Base-by-base conservation (phyloP, 2,797 vertebrate species). In the Poecilia wingei region DNA sequence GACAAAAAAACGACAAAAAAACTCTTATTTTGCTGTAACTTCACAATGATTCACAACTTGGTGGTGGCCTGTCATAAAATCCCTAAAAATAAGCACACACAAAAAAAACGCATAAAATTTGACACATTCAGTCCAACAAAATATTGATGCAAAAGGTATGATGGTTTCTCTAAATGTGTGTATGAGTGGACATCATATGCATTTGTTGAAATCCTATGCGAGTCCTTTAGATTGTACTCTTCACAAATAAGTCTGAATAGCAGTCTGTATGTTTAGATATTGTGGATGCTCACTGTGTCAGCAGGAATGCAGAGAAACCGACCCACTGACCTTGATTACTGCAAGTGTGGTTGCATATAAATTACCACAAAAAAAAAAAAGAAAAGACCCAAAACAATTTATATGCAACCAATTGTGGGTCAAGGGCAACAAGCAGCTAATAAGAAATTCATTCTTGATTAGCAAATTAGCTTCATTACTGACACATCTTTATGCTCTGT, bases 251-350 rank as follows among this genome's bases (percentile, higher is more conserved):
- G 4, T 59, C n/a, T 59, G 57, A 59, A 59, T 31, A 59, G 4
- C 28, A 31, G 13, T 59, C 16, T 16, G 28, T 33, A 20, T 20
- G 14, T 64, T 16, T 33, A 61, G 28, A 33, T 64, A 64, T 36
- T 64, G 14, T 33, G 59, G 31, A 36, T 36, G 59, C 14, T 16
- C 7, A 36, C 59, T 36, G 28, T 64, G 12, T 36, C 59, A 36
- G 31, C 59, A 36, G 10, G 36, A 71, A 49, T 31, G 57, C 59
- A 53, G 64, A 85, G 78, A 46, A 79, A 81, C 79, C 80, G 85
- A 72, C 88, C 89, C 81, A 90, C 88, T 94, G 88, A 93, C 89
- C 91, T 86, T 87, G 79, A 94, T 93, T 84, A 83, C 70, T 47
- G 31, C 36, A n/a, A 79, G 72, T 78, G 69, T 89, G 75, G 88